These are phyloP conservation scores for Drosophila picticornis DNA, from an alignment of 2,888 invertebrate genomes.

Conservation along the genomic window DNA sequence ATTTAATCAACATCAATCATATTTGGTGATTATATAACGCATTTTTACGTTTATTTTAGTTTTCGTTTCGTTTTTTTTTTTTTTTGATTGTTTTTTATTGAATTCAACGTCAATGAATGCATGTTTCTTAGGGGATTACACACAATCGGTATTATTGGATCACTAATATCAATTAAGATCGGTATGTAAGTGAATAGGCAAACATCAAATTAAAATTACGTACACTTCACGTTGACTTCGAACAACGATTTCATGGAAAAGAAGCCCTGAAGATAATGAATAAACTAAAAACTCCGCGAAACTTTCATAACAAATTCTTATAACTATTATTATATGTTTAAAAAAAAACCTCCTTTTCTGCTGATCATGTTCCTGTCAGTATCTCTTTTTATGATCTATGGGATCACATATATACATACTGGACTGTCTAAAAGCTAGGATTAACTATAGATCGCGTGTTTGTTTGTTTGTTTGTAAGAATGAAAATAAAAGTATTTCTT, in stretches of 20 bases:
- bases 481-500: neutral
- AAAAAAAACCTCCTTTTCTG: slow-evolving; percentile 22
- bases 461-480: slow-evolving; percentile 10
- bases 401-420: neutral
- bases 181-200: slow-evolving; percentile 9
- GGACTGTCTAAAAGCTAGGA: slow-evolving; percentile 20
- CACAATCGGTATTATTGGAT: slow-evolving; percentile 11
- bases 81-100: slow-evolving; percentile 34
- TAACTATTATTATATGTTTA: slow-evolving; percentile 33
- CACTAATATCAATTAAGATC: slow-evolving; percentile 6
- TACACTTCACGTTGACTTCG: slow-evolving; percentile 6
- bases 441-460: slow-evolving; percentile 25
- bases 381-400: neutral
- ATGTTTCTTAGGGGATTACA: slow-evolving; percentile 16
- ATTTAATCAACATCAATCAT: neutral
- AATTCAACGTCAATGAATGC: slow-evolving; percentile 29
- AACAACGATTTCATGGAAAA: neutral
- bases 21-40: neutral
- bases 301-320: slow-evolving; percentile 49
- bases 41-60: neutral
- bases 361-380: neutral
- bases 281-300: slow-evolving; percentile 21
- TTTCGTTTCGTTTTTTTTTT: neutral
- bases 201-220: slow-evolving; percentile 13
- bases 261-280: neutral